These are phyloP conservation scores for Adelosebastes latens DNA, from an alignment of 2,797 vertebrate genomes.

Conservation along the genomic window DNA sequence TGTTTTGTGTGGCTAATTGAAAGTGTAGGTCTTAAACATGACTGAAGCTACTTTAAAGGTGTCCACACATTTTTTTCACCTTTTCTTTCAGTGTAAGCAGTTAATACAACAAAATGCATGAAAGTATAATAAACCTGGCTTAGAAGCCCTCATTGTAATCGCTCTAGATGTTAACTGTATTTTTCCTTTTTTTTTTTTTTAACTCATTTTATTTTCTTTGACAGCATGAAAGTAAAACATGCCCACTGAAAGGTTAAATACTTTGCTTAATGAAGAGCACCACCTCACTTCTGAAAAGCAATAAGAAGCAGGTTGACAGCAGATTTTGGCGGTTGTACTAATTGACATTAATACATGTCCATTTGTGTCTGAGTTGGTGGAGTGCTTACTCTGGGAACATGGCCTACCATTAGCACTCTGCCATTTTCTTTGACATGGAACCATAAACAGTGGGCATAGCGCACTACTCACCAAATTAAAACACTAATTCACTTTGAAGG, in stretches of 20 bases:
- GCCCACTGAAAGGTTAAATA: constrained; percentile 10
- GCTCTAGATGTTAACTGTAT: neutral
- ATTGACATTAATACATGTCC: constrained; percentile 76
- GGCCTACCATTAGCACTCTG: constrained; percentile 71
- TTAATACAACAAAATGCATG: neutral
- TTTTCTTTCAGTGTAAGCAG: neutral
- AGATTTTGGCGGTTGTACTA: constrained; percentile 71
- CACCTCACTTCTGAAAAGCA: constrained; percentile 16
- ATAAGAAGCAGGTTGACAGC: constrained; percentile 52
- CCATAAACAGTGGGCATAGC: constrained; percentile 68
- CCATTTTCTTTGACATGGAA: constrained; percentile 58
- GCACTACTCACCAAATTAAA: constrained; percentile 84
- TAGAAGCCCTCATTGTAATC: neutral
- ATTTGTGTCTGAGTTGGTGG: constrained; percentile 63
- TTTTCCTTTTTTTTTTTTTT: neutral
- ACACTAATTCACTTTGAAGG: constrained; percentile 79
- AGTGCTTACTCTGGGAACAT: constrained; percentile 60
- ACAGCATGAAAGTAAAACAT: neutral
- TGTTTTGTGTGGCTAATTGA: neutral
- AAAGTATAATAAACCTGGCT: neutral
- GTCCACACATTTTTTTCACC: neutral
- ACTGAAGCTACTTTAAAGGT: neutral
- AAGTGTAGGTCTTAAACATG: neutral
- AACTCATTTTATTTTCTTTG: neutral
- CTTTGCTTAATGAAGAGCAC: constrained; percentile 18